Evolutionary conservation across 2,888 invertebrate genomes (phyloP).

Genomic region (Oeneis ivallda): DNA sequence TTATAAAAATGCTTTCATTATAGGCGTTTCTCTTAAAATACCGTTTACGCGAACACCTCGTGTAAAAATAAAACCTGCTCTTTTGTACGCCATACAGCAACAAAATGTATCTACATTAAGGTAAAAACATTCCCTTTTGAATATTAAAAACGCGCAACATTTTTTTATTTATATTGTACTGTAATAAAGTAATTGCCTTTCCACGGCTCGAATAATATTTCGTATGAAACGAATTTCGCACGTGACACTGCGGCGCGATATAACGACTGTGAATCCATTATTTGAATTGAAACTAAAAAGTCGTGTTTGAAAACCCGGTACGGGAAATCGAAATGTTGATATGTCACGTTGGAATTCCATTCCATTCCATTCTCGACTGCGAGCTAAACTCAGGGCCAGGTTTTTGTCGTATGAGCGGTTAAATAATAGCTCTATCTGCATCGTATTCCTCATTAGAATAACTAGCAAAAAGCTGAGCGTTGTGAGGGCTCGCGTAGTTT

Average conservation of each 20-base stretch:
- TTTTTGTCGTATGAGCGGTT: background rate
- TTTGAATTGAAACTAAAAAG: constrained; percentile 12
- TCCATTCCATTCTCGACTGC: background rate
- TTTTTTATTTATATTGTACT: background rate
- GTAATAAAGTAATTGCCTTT: constrained; percentile 5
- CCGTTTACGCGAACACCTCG: too few relatives aligned
- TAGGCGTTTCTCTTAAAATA: too few relatives aligned
- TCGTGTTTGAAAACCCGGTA: constrained; percentile 1
- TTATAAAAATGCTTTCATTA: too few relatives aligned
- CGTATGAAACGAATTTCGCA: constrained; percentile 5
- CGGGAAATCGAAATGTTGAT: constrained; percentile 14
- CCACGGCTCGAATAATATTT: constrained; percentile 5
- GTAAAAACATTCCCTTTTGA: background rate
- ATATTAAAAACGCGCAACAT: background rate
- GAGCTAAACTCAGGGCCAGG: background rate
- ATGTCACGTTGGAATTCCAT: constrained; percentile 10
- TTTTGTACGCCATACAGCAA: background rate
- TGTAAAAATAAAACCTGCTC: background rate
- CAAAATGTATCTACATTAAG: background rate
- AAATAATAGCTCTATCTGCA: background rate
- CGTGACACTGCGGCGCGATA: background rate
- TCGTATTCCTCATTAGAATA: too few relatives aligned
- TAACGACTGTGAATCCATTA: constrained; percentile 11
- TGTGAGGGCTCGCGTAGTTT: too few relatives aligned
- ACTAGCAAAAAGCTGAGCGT: too few relatives aligned